Percentiles rank a stretch among this genome's conserved stretches.
Evolutionary conservation across 2,113 vertebrate species (phyloP).

Genomic region (Brachyhypopomus gauderio): DNA sequence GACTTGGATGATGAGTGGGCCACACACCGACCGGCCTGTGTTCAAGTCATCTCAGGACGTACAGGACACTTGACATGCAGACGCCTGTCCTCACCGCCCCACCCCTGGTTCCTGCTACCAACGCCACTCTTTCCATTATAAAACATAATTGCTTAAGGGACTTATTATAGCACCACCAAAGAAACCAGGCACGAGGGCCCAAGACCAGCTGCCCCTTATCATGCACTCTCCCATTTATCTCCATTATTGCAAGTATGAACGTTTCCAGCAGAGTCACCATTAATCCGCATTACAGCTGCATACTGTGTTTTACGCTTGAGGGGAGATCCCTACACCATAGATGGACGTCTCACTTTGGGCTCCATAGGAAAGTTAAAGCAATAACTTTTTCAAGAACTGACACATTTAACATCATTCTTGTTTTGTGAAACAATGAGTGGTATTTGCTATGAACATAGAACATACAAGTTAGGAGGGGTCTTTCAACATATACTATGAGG

Average conservation of each 20-base stretch:
- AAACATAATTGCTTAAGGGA: constrained; percentile 28
- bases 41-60: background rate
- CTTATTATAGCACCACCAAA: background rate
- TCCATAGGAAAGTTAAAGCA: constrained; percentile 13
- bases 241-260: background rate
- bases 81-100: constrained; percentile 17
- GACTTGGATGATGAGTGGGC: background rate
- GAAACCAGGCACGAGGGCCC: background rate
- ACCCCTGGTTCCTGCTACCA: constrained; percentile 27
- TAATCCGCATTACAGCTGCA: background rate
- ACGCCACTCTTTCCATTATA: constrained; percentile 10
- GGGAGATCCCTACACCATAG: background rate
- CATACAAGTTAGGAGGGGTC: background rate
- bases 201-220: constrained; percentile 7
- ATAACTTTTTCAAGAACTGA: too few relatives aligned
- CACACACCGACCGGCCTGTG: constrained; percentile 12
- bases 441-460: background rate
- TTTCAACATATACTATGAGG: background rate
- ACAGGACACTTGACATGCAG: constrained; percentile 39
- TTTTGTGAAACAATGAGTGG: background rate
- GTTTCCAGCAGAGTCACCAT: background rate
- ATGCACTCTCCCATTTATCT: background rate
- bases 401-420: background rate
- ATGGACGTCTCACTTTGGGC: background rate
- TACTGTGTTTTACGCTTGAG: constrained; percentile 3